Conservation (phyloP, 92 coral and sea anemone genomes). For the Epizoanthus rinbou region DNA sequence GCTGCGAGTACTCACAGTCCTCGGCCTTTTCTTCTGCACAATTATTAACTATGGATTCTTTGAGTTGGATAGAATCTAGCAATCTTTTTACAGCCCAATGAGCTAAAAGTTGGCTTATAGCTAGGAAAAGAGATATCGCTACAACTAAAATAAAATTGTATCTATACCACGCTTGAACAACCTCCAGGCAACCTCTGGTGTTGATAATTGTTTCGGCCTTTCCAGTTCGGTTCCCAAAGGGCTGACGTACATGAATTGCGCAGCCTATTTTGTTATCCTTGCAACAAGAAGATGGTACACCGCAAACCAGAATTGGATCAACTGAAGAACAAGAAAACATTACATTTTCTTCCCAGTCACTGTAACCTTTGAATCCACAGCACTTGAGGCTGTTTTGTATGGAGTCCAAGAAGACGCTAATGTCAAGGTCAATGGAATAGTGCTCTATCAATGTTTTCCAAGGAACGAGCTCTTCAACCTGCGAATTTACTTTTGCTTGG, state of each 20-base stretch:
- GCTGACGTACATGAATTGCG: conserved; percentile 15
- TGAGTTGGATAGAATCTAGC: conserved; percentile 9
- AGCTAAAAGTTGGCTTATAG: conserved; percentile 18
- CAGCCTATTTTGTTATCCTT: conserved; percentile 24
- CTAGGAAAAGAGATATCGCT: conserved; percentile 27
- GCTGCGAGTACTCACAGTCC: neutral
- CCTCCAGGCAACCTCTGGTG: conserved; percentile 44
- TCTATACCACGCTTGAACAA: conserved; percentile 58
- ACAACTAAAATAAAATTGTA: conserved; percentile 30
- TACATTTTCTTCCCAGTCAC: conserved; percentile 63
- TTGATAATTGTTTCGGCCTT: conserved; percentile 17
- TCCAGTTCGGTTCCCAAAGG: neutral
- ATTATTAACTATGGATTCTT: neutral
- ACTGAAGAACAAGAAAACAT: conserved; percentile 52
- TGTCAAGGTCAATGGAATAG: conserved; percentile 34
- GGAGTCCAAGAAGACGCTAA: conserved; percentile 23
- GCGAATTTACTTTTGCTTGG: neutral
- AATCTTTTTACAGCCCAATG: conserved; percentile 20
- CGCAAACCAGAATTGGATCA: conserved; percentile 49
- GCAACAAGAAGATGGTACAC: conserved; percentile 67
- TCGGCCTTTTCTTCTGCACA: neutral
- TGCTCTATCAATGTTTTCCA: conserved; percentile 48
- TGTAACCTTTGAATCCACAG: conserved; percentile 57
- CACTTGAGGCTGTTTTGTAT: conserved; percentile 57
- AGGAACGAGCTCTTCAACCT: conserved; percentile 37